Conservation (phyloP, 2,888 invertebrate species). For the Tenthredo scrophulariae region DNA sequence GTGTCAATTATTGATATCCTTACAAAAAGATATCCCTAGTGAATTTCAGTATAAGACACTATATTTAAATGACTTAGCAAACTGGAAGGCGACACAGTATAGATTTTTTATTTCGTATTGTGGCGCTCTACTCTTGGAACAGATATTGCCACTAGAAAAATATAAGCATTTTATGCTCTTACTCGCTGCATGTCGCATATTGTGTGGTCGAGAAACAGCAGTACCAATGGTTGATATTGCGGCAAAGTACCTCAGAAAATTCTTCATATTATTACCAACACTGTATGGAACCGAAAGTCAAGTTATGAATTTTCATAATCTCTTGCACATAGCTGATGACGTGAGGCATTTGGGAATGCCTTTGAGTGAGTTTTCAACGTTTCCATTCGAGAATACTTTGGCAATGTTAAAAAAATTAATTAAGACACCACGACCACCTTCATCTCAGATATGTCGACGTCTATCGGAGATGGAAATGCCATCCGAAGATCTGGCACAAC, state of each 20-base stretch:
- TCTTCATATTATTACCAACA: conserved; percentile 51
- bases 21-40: conserved; percentile 15
- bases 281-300: conserved; percentile 55
- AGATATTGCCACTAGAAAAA: conserved; percentile 47
- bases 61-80: conserved; percentile 52
- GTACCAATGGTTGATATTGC: conserved; percentile 53
- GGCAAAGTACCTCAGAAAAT: conserved; percentile 53
- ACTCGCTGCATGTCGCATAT: conserved; percentile 50
- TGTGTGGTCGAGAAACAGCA: conserved; percentile 51
- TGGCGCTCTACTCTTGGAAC: conserved; percentile 45
- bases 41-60: conserved; percentile 55
- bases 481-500: not conserved
- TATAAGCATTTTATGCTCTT: conserved; percentile 57
- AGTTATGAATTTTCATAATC: conserved; percentile 57
- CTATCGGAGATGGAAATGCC: conserved; percentile 11
- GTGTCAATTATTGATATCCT: not conserved
- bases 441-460: conserved; percentile 25
- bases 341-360: conserved; percentile 18
- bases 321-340: conserved; percentile 29
- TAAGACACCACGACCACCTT: conserved; percentile 14
- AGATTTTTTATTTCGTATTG: conserved; percentile 54
- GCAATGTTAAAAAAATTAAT: conserved; percentile 10
- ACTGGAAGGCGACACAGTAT: conserved; percentile 57
- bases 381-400: conserved; percentile 30
- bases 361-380: conserved; percentile 30